Percentiles rank a stretch among this genome's conserved stretches.
phyloP scores from a whole-genome alignment of 2,113 vertebrate genomes.

The Sprattus sprattus region DNA sequence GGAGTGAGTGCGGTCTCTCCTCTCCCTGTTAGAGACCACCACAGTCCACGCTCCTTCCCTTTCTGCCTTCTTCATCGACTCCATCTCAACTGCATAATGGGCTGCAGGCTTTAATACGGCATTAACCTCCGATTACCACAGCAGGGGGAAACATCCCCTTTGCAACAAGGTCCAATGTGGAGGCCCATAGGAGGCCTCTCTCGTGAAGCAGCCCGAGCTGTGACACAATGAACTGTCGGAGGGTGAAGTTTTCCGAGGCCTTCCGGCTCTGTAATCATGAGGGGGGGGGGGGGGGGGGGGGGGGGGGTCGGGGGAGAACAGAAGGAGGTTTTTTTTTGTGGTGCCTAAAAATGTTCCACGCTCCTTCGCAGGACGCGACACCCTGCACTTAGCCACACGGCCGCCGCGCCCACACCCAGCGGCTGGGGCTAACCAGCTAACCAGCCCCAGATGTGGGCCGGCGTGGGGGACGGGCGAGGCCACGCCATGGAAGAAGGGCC shows the following conservation, averaged over 20 bases:
- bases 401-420: not conserved
- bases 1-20: constrained; percentile 9
- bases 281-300: not conserved
- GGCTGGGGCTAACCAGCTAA: not conserved
- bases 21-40: not conserved
- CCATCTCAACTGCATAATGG: not conserved
- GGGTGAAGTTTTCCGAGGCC: not conserved
- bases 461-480: too few relatives aligned
- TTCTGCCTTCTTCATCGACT: too few relatives aligned
- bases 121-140: too few relatives aligned
- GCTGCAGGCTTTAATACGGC: too few relatives aligned
- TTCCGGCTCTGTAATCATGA: not conserved
- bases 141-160: too few relatives aligned
- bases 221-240: not conserved
- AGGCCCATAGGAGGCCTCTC: too few relatives aligned
- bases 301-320: not conserved
- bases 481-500: too few relatives aligned
- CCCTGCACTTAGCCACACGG: not conserved
- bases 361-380: not conserved
- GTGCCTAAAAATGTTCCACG: not conserved
- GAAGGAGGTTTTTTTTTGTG: not conserved
- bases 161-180: too few relatives aligned
- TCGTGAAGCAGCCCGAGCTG: not conserved
- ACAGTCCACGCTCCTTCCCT: too few relatives aligned
- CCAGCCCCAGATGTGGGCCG: not conserved